phyloP scores from a whole-genome alignment of 2,888 invertebrate species.

The Dynastes maya region DNA sequence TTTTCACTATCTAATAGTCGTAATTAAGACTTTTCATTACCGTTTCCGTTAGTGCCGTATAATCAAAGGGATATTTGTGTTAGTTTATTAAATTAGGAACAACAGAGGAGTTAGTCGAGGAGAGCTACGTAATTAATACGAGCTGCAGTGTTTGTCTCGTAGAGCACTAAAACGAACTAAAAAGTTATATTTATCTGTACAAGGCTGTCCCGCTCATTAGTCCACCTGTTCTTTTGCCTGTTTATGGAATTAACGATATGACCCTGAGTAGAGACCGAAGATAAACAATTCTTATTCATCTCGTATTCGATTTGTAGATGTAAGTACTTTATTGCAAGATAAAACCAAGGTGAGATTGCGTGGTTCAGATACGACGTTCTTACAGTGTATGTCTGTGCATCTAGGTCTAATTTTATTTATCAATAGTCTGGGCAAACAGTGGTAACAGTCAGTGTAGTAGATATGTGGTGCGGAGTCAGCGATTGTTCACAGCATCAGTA shows the following conservation, averaged over 20 bases:
- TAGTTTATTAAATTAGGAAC: neutral
- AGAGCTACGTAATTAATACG: neutral
- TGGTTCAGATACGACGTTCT: too few relatives aligned
- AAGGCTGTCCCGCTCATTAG: slow-evolving; percentile 7
- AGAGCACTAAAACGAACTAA: neutral
- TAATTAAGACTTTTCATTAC: neutral
- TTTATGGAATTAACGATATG: neutral
- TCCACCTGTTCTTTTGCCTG: neutral
- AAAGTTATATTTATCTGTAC: neutral
- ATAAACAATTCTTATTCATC: neutral
- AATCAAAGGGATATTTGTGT: neutral
- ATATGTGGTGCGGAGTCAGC: too few relatives aligned
- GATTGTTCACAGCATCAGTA: too few relatives aligned
- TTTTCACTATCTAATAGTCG: neutral
- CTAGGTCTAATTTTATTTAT: too few relatives aligned
- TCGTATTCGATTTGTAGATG: neutral
- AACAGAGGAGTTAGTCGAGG: neutral
- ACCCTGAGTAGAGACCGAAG: slow-evolving; percentile 4
- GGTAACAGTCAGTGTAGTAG: too few relatives aligned
- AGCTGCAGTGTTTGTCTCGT: neutral
- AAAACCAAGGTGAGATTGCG: too few relatives aligned
- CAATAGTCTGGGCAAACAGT: too few relatives aligned
- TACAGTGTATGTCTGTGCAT: too few relatives aligned
- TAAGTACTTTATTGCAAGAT: too few relatives aligned
- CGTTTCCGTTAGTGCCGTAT: neutral